Conservation (phyloP, 2,113 vertebrate genomes). For the Tachysurus vachellii region DNA sequence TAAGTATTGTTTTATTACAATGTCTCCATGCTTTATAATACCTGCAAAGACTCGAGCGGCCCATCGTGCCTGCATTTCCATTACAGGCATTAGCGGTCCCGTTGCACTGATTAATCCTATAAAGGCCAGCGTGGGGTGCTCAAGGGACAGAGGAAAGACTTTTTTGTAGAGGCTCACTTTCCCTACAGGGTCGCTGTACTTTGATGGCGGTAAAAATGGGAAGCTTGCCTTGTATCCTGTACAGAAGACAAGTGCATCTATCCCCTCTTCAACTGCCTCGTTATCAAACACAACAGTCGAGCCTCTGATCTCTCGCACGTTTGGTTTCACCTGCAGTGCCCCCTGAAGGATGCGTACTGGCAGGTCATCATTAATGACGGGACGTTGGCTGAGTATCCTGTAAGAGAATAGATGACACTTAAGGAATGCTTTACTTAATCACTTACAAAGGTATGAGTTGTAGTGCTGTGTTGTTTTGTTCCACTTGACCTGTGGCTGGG, state of each 20-base stretch:
- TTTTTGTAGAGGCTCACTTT: slow-evolving; percentile 79
- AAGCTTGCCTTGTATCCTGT: slow-evolving; percentile 83
- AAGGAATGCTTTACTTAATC: background rate
- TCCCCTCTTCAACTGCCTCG: slow-evolving; percentile 77
- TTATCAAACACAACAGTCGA: slow-evolving; percentile 83
- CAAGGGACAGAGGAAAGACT: slow-evolving; percentile 77
- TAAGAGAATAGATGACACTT: background rate
- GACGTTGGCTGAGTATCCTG: slow-evolving; percentile 71
- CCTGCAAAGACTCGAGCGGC: slow-evolving; percentile 81
- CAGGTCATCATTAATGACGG: slow-evolving; percentile 80
- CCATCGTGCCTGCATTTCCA: slow-evolving; percentile 91
- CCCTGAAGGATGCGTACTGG: slow-evolving; percentile 83
- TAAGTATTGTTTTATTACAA: background rate
- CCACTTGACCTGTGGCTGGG: slow-evolving; percentile 76
- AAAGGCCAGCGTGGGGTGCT: slow-evolving; percentile 81
- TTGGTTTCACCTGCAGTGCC: slow-evolving; percentile 76
- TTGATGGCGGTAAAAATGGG: slow-evolving; percentile 76
- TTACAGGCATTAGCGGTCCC: slow-evolving; percentile 81
- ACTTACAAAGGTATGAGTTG: background rate
- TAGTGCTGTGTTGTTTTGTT: background rate
- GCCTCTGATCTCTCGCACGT: slow-evolving; percentile 76
- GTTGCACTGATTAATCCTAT: slow-evolving; percentile 78
- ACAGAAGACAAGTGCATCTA: slow-evolving; percentile 84
- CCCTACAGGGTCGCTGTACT: slow-evolving; percentile 70
- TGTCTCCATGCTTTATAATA: slow-evolving; percentile 54